Conservation (phyloP, 2,113 vertebrate genomes). For the Reinhardtius hippoglossoides region DNA sequence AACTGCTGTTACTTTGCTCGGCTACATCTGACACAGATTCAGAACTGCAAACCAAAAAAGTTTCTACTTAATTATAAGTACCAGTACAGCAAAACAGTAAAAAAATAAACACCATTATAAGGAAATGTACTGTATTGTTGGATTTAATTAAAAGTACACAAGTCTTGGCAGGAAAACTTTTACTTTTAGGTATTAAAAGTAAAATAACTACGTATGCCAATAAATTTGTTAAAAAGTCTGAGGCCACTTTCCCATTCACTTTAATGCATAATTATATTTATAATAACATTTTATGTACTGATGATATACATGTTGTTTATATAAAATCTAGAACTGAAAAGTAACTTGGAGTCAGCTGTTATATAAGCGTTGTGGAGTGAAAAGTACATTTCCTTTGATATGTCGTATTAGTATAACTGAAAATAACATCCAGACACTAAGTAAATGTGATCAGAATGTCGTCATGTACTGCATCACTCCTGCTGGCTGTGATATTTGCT, state of each 20-base stretch:
- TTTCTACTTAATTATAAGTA: neutral
- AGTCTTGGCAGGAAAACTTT: too few species aligned
- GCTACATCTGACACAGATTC: neutral
- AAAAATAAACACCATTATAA: too few species aligned
- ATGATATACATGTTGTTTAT: neutral
- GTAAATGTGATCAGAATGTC: too few species aligned
- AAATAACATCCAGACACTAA: neutral
- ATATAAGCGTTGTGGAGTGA: neutral
- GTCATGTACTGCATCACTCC: too few species aligned
- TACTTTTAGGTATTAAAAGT: too few species aligned
- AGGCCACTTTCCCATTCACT: too few species aligned
- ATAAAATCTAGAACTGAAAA: neutral
- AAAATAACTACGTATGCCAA: too few species aligned
- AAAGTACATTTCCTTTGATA: neutral
- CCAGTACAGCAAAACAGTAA: too few species aligned
- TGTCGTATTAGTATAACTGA: neutral
- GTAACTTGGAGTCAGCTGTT: neutral
- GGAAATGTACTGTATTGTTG: too few species aligned
- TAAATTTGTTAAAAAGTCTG: neutral
- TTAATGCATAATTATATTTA: neutral
- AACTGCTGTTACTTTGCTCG: neutral
- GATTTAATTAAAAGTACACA: too few species aligned
- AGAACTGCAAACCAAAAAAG: neutral
- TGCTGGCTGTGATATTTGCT: too few species aligned
- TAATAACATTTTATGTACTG: neutral